Evolutionary conservation across 1,140 invertebrate species (phyloP), one percentile per base, ranked within the genome.

Genomic region (Spodoptera frugiperda): DNA sequence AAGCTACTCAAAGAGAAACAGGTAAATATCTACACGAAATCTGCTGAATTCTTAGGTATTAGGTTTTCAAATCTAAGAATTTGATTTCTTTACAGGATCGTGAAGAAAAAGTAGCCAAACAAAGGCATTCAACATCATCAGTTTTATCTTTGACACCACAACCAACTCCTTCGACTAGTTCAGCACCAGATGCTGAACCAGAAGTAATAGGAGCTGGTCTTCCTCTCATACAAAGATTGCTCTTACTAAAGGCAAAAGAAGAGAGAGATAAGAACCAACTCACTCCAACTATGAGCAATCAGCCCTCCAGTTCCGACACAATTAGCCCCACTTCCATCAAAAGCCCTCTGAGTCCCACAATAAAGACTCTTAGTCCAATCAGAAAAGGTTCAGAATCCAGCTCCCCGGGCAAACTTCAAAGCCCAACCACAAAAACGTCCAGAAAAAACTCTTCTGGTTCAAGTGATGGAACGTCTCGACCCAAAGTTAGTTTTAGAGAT

Each of bases 1-100:
- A 96, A 97, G 82, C 90, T 98, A 9, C 94, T 98, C 0, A 98
- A 98, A 85, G 97, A 98, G 85, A 98, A 98, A 89, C 97, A 98
- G 90, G 97, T 97, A 57, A 94, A 48, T 39, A 39, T 9, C 33
- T 1, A 9, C 33, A 39, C 25, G 5, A 39, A 8, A 39, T 39
- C 33, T 39, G 0, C 33, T 39, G 9, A 6, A 3, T 30, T 2
- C 9, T 8, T 6, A 39, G 1, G 5, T 9, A 39, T 9, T 67
- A 67, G 46, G 4, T 17, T 19, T 1, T 17, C 8, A 61, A 53
- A 55, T 30, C 21, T 70, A 9, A 51, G 21, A 59, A 25, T n/a
- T 53, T 79, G 57, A 14, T 30, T 55, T 6, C 73, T 55, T 63
- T 80, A 12, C 61, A 94, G 95, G 95, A 95, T 89, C 95, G 95